Base-by-base conservation (phyloP, 2,797 vertebrate species). In the Ambastaia sidthimunki region DNA sequence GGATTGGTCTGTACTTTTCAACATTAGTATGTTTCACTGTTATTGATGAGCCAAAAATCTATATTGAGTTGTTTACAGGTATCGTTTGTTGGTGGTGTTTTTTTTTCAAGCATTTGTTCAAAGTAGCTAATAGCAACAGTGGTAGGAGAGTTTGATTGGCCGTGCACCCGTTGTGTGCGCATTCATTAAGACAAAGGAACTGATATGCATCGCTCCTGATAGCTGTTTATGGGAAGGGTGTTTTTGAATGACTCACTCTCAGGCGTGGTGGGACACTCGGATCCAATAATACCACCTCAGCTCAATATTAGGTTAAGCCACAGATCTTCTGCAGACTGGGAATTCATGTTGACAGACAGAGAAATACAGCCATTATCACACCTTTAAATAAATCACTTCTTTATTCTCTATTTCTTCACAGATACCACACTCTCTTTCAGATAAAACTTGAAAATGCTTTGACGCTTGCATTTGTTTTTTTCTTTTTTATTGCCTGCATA, bases 21-120 rank as follows among this genome's bases (percentile, higher is more conserved):
- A 10, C 59, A 62, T 62, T 62, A 7, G 25, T 31, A 9, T 57
- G 75, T 63, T 52, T 65, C 34, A 47, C 9, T 65, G 25, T 69
- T 77, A 77, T 69, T n/a, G 23, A 77, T 60, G 37, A 69, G 66
- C 1, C 66, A 31, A 25, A 76, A 59, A 76, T 76, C 52, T 15
- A 41, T 54, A 21, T 37, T 3, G 2, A 47, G 2, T 69, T 69
- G 52, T 77, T 77, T 48, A 28, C 3, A 55, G 50, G 57, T 57
- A 59, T 48, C 12, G 48, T 48, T 77, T 19, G 37, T 47, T 48
- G 67, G 37, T 69, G 37, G 28, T 28, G 28, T 2, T 28, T 28
- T 21, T 16, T 44, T 16, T 47, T 66, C 21, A 57, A 55, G 63
- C 59, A 59, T 69, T 25, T 28, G 25, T 60, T 47, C 21, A 76